Conservation (phyloP, 2,113 vertebrate genomes). For the Plestiodon gilberti region DNA sequence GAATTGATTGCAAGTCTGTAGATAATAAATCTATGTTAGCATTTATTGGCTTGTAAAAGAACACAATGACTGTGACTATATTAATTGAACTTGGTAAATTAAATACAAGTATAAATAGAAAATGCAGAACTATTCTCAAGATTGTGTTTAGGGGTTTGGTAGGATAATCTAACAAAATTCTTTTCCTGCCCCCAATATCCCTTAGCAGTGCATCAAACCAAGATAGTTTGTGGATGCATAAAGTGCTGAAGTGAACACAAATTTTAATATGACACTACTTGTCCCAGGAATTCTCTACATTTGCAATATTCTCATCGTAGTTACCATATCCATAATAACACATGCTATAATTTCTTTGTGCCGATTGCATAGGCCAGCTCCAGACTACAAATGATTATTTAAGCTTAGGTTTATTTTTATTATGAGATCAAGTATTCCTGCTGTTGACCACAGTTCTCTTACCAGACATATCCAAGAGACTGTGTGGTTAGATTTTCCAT, state of each 20-base stretch:
- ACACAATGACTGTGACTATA: constrained; percentile 50
- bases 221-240: constrained; percentile 53
- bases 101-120: constrained; percentile 25
- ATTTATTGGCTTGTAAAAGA: constrained; percentile 49
- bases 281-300: constrained; percentile 49
- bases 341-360: constrained; percentile 29
- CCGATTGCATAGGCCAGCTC: constrained; percentile 5
- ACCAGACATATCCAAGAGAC: neutral
- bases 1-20: constrained; percentile 42
- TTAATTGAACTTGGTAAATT: constrained; percentile 61
- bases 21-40: constrained; percentile 65
- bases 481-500: constrained; percentile 2
- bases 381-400: constrained; percentile 14
- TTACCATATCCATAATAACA: constrained; percentile 31
- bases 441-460: constrained; percentile 9
- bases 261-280: neutral
- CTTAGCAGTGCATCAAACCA: constrained; percentile 55
- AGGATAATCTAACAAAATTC: constrained; percentile 58
- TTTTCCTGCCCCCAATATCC: constrained; percentile 36
- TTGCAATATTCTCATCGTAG: constrained; percentile 55
- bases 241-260: constrained; percentile 52
- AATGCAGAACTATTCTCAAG: constrained; percentile 53
- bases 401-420: constrained; percentile 35
- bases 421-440: constrained; percentile 5
- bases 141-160: constrained; percentile 30